Conservation (phyloP, 2,113 vertebrate species). For the Nibea albiflora region DNA sequence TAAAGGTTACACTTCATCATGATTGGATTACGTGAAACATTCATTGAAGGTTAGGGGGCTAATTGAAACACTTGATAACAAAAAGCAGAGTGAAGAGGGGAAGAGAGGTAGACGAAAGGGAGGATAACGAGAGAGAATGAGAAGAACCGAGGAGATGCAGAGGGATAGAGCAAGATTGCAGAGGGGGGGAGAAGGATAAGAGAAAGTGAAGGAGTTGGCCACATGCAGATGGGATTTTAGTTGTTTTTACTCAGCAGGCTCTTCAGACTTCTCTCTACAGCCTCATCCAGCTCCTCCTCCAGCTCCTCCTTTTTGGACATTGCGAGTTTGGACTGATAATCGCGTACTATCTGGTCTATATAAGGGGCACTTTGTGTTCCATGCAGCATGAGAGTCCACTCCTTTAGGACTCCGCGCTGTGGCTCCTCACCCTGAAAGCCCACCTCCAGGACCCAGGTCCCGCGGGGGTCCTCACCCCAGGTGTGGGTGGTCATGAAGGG, state of each 20-base stretch:
- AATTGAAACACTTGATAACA: slow-evolving; percentile 73
- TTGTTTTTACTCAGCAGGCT: slow-evolving; percentile 94
- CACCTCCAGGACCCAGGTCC: slow-evolving; percentile 94
- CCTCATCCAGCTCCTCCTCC: slow-evolving; percentile 98
- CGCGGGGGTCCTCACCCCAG: slow-evolving; percentile 98
- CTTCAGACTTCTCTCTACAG: slow-evolving; percentile 95
- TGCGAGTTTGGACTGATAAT: slow-evolving; percentile 99
- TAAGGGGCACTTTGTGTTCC: slow-evolving; percentile 99
- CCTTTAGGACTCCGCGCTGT: slow-evolving; percentile 92
- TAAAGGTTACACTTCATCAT: slow-evolving; percentile 81
- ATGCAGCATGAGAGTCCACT: slow-evolving; percentile 99
- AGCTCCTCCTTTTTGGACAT: slow-evolving; percentile 99
- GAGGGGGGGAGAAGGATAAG: slow-evolving; percentile 43
- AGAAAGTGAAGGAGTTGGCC: slow-evolving; percentile 47
- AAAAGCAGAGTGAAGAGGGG: slow-evolving; percentile 66
- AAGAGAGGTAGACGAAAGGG: slow-evolving; percentile 57
- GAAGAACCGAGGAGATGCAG: slow-evolving; percentile 46
- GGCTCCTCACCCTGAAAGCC: slow-evolving; percentile 89
- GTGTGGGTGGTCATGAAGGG: slow-evolving; percentile 99
- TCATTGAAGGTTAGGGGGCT: slow-evolving; percentile 75
- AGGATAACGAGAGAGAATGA: slow-evolving; percentile 23
- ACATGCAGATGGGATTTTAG: slow-evolving; percentile 83
- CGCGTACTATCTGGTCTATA: slow-evolving; percentile 97
- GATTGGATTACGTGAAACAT: slow-evolving; percentile 83
- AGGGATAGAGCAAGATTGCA: slow-evolving; percentile 53